phyloP scores from a whole-genome alignment of 2,797 vertebrate genomes.

The Falco concolor region DNA sequence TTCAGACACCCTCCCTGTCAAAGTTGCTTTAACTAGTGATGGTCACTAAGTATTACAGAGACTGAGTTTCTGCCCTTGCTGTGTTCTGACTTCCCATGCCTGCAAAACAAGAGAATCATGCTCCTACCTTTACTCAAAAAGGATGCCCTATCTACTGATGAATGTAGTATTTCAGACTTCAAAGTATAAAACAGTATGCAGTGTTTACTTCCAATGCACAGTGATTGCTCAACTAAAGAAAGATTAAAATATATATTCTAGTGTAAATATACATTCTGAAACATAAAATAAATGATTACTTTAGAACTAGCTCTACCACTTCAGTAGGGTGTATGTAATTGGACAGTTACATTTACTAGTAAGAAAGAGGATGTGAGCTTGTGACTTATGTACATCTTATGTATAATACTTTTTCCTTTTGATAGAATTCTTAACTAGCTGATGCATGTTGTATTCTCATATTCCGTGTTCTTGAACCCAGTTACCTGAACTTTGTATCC shows the following conservation, averaged over 20 bases:
- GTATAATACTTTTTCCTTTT: background rate
- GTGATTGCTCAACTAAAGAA: background rate
- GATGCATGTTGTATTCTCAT: background rate
- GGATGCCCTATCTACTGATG: background rate
- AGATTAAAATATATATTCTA: background rate
- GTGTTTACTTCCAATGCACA: background rate
- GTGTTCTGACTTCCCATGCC: background rate
- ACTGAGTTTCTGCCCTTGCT: background rate
- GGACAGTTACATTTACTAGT: background rate
- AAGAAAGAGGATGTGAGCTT: background rate
- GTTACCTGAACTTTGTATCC: background rate
- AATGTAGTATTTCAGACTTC: background rate
- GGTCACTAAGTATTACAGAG: background rate
- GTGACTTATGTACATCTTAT: background rate
- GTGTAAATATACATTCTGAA: background rate
- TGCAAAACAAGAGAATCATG: background rate
- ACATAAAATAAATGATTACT: background rate
- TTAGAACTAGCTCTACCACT: background rate
- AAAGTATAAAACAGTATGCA: background rate
- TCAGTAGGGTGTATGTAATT: background rate
- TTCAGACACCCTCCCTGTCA: background rate
- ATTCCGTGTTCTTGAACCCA: background rate
- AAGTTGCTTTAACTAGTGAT: background rate
- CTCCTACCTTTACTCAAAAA: background rate
- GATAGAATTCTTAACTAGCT: background rate